Conservation (phyloP, 2,113 vertebrate genomes). For the Circaetus cinerascens region DNA sequence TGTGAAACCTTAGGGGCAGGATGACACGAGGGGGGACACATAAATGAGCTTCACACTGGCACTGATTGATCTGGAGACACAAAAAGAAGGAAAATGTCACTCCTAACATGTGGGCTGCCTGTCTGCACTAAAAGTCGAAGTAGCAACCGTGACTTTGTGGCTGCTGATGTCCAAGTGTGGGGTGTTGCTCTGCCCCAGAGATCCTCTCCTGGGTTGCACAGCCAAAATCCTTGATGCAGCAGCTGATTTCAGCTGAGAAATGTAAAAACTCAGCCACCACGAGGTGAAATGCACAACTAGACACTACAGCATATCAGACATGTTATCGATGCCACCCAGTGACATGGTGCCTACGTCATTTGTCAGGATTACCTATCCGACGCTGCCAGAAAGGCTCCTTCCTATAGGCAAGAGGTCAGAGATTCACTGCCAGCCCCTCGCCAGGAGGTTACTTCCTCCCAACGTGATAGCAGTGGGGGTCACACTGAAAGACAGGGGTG, state of each 20-base stretch:
- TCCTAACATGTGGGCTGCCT: fast-evolving
- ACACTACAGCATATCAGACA: neutral
- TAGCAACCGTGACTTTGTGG: fast-evolving
- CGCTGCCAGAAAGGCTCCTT: neutral
- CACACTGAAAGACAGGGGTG: neutral
- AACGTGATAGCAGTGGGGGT: fast-evolving
- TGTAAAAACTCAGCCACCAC: neutral
- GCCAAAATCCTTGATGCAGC: neutral
- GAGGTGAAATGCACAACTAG: neutral
- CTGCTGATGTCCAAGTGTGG: neutral
- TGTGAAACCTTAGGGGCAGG: neutral
- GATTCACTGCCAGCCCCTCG: neutral
- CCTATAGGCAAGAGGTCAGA: neutral
- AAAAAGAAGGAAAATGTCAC: neutral
- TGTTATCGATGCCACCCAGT: neutral
- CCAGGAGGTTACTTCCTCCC: neutral
- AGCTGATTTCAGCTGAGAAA: neutral
- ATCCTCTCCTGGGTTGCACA: neutral
- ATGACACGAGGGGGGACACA: neutral
- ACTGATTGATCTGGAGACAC: neutral
- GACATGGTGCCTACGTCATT: neutral
- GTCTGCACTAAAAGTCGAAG: neutral
- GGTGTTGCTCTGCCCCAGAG: neutral
- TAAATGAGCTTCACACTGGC: neutral
- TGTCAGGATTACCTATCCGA: neutral